phyloP scores from a whole-genome alignment of 2,888 invertebrate species.

The Schrankia costaestrigalis region DNA sequence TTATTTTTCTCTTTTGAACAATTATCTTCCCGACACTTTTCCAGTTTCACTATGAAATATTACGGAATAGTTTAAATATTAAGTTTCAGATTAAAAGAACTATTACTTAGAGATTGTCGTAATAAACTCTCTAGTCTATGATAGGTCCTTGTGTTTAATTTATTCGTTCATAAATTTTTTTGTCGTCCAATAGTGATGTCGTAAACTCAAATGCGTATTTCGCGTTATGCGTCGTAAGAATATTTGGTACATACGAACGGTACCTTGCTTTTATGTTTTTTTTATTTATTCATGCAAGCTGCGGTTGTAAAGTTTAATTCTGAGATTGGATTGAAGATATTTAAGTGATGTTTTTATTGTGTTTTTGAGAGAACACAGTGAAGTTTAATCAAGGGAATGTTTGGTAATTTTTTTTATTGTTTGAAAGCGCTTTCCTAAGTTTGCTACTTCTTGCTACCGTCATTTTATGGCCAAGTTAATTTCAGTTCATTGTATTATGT shows the following conservation, averaged over 20 bases:
- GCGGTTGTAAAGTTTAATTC: constrained; percentile 30
- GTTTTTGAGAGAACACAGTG: neutral
- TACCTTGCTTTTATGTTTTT: constrained; percentile 18
- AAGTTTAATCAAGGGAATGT: constrained; percentile 2
- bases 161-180: constrained; percentile 48
- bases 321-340: constrained; percentile 20
- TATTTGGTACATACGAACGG: constrained; percentile 7
- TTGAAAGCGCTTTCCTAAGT: too few relatives aligned
- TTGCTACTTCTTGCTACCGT: too few relatives aligned
- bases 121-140: constrained; percentile 3
- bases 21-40: too few relatives aligned
- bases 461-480: too few relatives aligned
- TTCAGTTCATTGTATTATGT: too few relatives aligned
- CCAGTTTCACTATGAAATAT: too few relatives aligned
- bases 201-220: constrained; percentile 29
- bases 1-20: too few relatives aligned
- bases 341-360: constrained; percentile 16
- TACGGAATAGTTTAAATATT: too few relatives aligned
- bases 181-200: constrained; percentile 38
- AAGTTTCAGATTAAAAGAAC: constrained; percentile 7
- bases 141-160: constrained; percentile 42
- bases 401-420: too few relatives aligned
- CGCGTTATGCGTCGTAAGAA: constrained; percentile 14
- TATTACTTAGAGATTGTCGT: constrained; percentile 15
- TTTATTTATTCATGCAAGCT: constrained; percentile 27